These are phyloP conservation scores for Barbus barbus DNA, from an alignment of 2,113 vertebrate species.

Conservation along the genomic window DNA sequence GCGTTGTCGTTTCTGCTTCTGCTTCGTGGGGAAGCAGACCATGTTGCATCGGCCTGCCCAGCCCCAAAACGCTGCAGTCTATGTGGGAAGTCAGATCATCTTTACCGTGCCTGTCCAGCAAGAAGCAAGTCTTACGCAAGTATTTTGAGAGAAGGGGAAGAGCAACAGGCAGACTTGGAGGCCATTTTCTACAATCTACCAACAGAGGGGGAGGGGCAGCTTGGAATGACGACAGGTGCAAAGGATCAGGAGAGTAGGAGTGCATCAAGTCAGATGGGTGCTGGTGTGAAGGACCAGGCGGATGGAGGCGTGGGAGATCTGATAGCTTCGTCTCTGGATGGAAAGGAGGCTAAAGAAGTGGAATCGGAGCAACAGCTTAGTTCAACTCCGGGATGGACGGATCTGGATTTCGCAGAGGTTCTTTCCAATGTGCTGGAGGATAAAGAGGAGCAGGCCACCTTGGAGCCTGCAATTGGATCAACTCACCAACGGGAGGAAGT, in stretches of 20 bases:
- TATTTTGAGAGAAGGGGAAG: neutral
- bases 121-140: neutral
- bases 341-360: neutral
- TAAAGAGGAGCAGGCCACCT: neutral
- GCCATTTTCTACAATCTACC: neutral
- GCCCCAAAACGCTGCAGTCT: neutral
- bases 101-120: neutral
- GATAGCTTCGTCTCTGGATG: no score
- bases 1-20: neutral
- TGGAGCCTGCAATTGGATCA: no score
- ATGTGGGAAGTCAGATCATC: neutral
- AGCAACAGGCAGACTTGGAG: neutral
- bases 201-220: neutral
- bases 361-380: neutral
- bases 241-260: no score
- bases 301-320: no score
- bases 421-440: neutral
- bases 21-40: neutral
- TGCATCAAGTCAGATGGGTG: no score
- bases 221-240: no score
- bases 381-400: neutral
- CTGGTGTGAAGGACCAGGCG: no score
- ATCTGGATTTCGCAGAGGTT: neutral
- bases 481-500: neutral
- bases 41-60: neutral